A percentile compares a stretch with the other conserved stretches of the same genome.
Conservation (phyloP, 2,888 invertebrate genomes). For the Leucophora obtusa region DNA sequence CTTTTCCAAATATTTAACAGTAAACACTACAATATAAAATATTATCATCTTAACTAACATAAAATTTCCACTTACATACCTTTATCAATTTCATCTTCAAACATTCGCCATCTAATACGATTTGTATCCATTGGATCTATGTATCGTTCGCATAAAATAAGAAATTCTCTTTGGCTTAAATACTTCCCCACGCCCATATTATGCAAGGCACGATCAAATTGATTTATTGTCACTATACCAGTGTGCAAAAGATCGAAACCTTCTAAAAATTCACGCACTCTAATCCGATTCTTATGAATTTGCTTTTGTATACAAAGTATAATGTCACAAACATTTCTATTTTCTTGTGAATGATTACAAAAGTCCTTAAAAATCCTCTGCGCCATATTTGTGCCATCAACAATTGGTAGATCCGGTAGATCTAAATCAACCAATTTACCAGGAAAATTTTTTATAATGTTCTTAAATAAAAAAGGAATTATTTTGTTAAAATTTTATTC, state of each 20-base stretch:
- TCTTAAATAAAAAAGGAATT: background rate
- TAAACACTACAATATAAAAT: conserved; percentile 80
- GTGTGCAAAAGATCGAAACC: conserved; percentile 85
- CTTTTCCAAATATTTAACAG: conserved; percentile 84
- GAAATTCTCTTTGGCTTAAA: conserved; percentile 82
- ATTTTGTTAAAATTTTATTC: conserved; percentile 31
- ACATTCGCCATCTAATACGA: conserved; percentile 86
- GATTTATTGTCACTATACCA: conserved; percentile 84
- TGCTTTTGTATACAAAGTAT: conserved; percentile 82
- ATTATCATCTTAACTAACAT: too few relatives aligned
- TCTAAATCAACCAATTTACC: conserved; percentile 84
- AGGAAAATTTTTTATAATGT: conserved; percentile 77
- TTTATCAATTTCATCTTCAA: conserved; percentile 88
- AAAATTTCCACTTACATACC: conserved; percentile 78
- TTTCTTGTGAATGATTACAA: conserved; percentile 69
- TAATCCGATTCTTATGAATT: conserved; percentile 82
- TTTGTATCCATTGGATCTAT: conserved; percentile 85
- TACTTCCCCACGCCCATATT: conserved; percentile 83
- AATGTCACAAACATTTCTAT: conserved; percentile 71
- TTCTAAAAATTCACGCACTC: conserved; percentile 85
- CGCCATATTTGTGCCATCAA: conserved; percentile 69
- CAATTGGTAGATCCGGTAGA: conserved; percentile 82
- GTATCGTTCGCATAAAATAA: conserved; percentile 84
- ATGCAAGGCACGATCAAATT: conserved; percentile 86
- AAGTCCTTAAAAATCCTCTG: conserved; percentile 59